Base-by-base conservation (phyloP, 2,888 invertebrate species). In the Dicycla oo region DNA sequence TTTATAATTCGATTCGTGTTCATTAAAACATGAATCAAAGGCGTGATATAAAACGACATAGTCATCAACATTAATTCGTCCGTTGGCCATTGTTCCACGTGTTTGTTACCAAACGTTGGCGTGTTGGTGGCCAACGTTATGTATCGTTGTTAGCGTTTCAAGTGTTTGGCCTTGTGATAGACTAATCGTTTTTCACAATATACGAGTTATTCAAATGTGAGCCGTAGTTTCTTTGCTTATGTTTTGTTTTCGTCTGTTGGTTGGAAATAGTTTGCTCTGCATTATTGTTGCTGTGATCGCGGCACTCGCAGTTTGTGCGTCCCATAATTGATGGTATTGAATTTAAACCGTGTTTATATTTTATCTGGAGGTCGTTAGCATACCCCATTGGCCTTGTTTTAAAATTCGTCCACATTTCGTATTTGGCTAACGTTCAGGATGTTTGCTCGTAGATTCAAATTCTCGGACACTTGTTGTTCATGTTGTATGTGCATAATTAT, bases 121-220 rank as follows among this genome's bases (percentile, higher is more conserved):
- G 70, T 71, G 60, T 86, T 83, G 57, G 81, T 56, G 40, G 34
- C 77, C 75, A 82, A 78, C 76, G 70, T 78, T 85, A 83, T 85
- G 75, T 83, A 84, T 78, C 87, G 81, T 83, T 5, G 34, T 6
- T 87, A 85, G 81, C 80, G 86, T 86, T 88, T 88, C 88, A 83
- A 87, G 87, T 85, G 88, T 85, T 84, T 87, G 89, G 84, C 91
- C 91, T 91, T 91, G 90, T 73, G 84, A 89, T 89, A 88, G 86
- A 82, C 86, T 88, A 88, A 89, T 88, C 82, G 82, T 86, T 86
- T 80, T 84, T 84, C 80, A 80, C 81, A 65, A 68, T 81, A 70
- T 53, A 43, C 68, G 49, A 54, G 54, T 58, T 63, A 72, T 66
- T 66, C 73, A 63, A 86, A 71, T 67, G 30, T 75, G 73, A 70